Percentiles rank a stretch among this genome's conserved stretches.
phyloP scores from a whole-genome alignment of 2,797 vertebrate species.

The Chaetodon trifasciatus region DNA sequence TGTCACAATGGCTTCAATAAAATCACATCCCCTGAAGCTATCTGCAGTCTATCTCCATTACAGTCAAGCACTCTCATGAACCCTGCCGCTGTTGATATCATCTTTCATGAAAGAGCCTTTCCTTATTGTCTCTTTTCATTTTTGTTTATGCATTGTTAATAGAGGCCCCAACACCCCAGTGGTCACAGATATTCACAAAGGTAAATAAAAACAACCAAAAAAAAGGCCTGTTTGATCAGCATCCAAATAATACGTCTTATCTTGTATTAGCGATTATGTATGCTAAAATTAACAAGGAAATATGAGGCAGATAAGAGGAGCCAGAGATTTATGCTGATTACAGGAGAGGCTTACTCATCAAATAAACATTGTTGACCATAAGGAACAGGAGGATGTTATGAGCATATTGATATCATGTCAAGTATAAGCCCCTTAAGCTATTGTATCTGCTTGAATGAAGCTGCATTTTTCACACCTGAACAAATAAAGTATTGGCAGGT shows the following conservation, averaged over 20 bases:
- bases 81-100: conserved; percentile 78
- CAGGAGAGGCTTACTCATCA: conserved; percentile 26
- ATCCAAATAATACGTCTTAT: conserved; percentile 27
- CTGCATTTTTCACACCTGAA: conserved; percentile 59
- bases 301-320: conserved; percentile 28
- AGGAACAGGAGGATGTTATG: conserved; percentile 43
- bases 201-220: conserved; percentile 36
- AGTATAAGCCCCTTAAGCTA: conserved; percentile 40
- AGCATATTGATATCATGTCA: conserved; percentile 57
- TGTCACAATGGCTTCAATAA: conserved; percentile 83
- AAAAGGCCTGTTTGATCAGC: conserved; percentile 5
- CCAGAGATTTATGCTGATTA: conserved; percentile 36
- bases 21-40: conserved; percentile 82
- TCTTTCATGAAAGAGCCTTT: conserved; percentile 76
- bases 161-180: conserved; percentile 29
- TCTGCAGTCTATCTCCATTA: conserved; percentile 85
- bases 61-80: conserved; percentile 79
- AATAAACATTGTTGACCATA: conserved; percentile 46
- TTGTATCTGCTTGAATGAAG: conserved; percentile 48
- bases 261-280: conserved; percentile 16
- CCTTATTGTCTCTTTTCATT: conserved; percentile 71
- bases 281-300: conserved; percentile 36
- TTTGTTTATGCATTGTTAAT: conserved; percentile 71
- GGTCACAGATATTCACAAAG: conserved; percentile 48
- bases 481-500: conserved; percentile 55